Percentiles rank a stretch among this genome's conserved stretches.
Evolutionary conservation across 2,113 vertebrate genomes (phyloP).

Genomic region (Acrocephalus kingi): DNA sequence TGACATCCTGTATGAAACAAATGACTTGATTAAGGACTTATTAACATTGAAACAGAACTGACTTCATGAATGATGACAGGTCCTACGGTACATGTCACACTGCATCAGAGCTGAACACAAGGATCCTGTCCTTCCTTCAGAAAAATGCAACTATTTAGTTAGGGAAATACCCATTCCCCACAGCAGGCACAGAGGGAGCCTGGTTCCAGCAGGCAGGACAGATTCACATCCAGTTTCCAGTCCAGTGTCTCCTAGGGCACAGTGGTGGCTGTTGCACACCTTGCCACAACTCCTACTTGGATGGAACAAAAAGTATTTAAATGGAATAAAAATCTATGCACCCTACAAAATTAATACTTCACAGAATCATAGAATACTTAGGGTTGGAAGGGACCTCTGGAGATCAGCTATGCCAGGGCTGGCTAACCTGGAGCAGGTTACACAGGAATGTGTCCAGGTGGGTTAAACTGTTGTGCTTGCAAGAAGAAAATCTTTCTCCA

Average conservation of each 20-base stretch:
- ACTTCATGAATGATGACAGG: constrained; percentile 63
- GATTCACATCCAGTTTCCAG: not conserved
- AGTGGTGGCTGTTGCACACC: not conserved
- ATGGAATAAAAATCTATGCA: not conserved
- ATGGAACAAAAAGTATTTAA: not conserved
- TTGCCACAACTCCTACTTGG: fast-evolving
- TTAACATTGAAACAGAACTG: constrained; percentile 61
- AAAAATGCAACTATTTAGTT: not conserved
- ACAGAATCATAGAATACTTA: not conserved
- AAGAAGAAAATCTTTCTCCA: not conserved
- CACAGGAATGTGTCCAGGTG: not conserved
- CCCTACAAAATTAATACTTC: not conserved
- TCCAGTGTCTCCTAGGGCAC: not conserved
- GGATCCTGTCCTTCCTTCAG: not conserved
- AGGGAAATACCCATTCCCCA: not conserved
- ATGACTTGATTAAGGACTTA: constrained; percentile 70
- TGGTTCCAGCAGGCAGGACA: not conserved
- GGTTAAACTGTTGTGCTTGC: not conserved
- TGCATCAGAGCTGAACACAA: constrained; percentile 55
- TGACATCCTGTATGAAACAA: constrained; percentile 68
- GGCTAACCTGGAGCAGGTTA: not conserved
- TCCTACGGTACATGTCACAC: constrained; percentile 44
- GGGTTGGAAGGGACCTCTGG: not conserved
- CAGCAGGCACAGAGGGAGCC: not conserved
- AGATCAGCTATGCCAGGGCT: not conserved